These are phyloP conservation scores for Hirundichthys speculiger DNA, from an alignment of 2,113 vertebrate species.

Conservation along the genomic window DNA sequence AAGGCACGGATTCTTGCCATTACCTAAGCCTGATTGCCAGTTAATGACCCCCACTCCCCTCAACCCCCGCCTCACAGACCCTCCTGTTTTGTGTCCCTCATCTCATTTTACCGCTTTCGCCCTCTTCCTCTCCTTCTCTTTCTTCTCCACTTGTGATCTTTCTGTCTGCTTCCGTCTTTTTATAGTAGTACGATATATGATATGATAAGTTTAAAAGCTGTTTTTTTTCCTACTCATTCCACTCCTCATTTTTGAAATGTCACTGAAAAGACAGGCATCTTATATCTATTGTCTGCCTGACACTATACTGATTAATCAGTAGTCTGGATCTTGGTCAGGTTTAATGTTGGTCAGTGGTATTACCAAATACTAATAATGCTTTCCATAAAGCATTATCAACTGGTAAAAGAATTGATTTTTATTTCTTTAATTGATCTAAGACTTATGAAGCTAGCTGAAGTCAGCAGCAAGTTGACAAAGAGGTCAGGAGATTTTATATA, in stretches of 20 bases:
- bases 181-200: no score
- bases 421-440: no score
- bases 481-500: no score
- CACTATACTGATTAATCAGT: background rate
- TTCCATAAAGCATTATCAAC: no score
- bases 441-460: no score
- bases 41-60: constrained; percentile 38
- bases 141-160: background rate
- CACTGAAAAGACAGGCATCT: constrained; percentile 11
- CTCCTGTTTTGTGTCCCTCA: background rate
- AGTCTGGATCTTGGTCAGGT: background rate
- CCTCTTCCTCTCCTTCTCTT: background rate
- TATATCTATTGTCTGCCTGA: constrained; percentile 11
- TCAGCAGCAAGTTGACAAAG: no score
- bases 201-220: no score
- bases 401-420: no score
- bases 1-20: constrained; percentile 48
- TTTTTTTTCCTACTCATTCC: no score
- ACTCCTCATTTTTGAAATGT: no score
- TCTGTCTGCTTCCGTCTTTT: constrained; percentile 16
- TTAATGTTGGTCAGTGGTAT: no score
- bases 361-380: no score
- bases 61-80: background rate
- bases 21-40: constrained; percentile 48
- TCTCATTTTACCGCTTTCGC: constrained; percentile 14